A percentile compares a stretch with the other conserved stretches of the same genome.
These are phyloP conservation scores for Indicator indicator DNA, from an alignment of 2,113 vertebrate genomes.

Conservation along the genomic window DNA sequence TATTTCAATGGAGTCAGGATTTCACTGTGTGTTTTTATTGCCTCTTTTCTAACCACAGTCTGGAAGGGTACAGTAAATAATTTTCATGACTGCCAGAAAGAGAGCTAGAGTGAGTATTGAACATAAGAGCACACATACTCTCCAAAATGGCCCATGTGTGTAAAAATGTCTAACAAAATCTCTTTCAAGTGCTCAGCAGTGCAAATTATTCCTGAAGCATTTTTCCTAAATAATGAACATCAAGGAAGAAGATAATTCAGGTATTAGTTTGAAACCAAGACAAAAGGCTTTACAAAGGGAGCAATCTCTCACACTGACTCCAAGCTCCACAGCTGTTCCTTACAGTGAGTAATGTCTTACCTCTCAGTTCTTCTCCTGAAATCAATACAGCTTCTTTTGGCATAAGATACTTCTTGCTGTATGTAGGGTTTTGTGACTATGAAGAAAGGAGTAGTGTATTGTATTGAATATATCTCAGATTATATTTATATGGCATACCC, in stretches of 20 bases:
- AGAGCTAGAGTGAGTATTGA: not conserved
- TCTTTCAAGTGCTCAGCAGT: not conserved
- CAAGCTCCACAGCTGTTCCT: not conserved
- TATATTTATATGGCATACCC: not conserved
- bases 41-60: not conserved
- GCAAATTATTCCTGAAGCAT: not conserved
- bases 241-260: not conserved
- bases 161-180: conserved; percentile 36
- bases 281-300: not conserved
- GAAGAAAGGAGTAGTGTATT: not conserved
- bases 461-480: not conserved
- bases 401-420: not conserved
- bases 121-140: not conserved
- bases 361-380: not conserved
- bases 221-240: not conserved
- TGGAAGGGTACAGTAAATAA: not conserved
- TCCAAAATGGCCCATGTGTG: not conserved
- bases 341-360: not conserved
- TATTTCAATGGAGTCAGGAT: not conserved
- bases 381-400: not conserved
- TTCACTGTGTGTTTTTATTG: not conserved
- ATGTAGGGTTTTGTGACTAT: not conserved
- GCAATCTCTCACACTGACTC: not conserved
- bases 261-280: not conserved
- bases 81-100: not conserved